phyloP scores from a whole-genome alignment of 2,797 vertebrate genomes.

The Limosa lapponica region DNA sequence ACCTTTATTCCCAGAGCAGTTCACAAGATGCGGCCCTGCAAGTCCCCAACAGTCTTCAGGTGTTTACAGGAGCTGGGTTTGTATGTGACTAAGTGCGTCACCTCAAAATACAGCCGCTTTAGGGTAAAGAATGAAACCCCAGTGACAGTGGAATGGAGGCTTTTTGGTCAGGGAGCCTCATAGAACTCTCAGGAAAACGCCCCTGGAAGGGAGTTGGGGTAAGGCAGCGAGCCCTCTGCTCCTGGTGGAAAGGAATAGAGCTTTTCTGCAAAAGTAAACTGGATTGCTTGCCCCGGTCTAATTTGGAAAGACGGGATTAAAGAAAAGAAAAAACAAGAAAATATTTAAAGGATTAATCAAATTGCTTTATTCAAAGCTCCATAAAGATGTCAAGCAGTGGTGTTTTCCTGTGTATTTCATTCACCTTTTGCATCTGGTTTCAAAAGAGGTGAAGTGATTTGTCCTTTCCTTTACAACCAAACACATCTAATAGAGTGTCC shows the following conservation, averaged over 20 bases:
- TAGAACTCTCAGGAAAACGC: neutral
- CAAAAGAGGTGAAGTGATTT: neutral
- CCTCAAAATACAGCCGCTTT: accelerated
- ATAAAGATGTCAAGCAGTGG: accelerated
- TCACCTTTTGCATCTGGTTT: neutral
- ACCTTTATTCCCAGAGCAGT: neutral
- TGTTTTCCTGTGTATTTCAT: neutral
- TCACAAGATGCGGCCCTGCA: accelerated
- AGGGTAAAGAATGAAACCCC: accelerated
- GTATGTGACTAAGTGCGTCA: accelerated
- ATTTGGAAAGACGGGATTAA: neutral
- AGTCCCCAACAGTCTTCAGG: neutral
- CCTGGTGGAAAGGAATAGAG: neutral
- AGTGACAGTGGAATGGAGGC: accelerated
- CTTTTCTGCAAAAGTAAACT: neutral
- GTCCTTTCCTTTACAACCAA: neutral
- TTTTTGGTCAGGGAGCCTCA: neutral
- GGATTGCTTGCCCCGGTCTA: no score
- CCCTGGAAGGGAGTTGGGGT: neutral
- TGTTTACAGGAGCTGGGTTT: neutral
- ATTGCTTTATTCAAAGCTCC: neutral
- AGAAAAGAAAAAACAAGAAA: neutral
- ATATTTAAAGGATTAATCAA: neutral
- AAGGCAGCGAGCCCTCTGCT: neutral
- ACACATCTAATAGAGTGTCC: accelerated